Base-by-base conservation (phyloP, 2,888 invertebrate genomes). In the Eledone cirrhosa region DNA sequence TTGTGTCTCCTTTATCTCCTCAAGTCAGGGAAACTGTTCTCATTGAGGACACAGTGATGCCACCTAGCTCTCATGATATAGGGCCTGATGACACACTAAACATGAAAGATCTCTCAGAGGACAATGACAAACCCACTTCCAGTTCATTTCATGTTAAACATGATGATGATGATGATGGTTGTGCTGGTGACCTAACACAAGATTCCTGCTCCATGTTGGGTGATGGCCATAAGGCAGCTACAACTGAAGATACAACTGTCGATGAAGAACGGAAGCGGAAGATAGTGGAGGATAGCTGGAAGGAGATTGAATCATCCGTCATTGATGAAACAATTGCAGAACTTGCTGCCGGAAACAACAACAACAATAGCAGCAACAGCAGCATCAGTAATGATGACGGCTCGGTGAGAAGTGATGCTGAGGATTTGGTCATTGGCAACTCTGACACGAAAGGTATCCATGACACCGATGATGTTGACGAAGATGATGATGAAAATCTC, bases 201-300 rank as follows among this genome's bases (percentile, higher is more conserved):
- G 41, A 41, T 41, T 41, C 41, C 41, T 41, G 41, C 41, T 41
- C 41, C 41, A 41, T 8, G 41, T 41, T 41, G 41, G 41, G 11
- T 8, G 41, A 1, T 41, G 8, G 8, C 41, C 11, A 5, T 7
- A 31, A 33, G 31, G 22, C 72, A 4, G 72, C n/a, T 13, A 11
- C 22, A 22, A 7, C 5, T 22, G 41, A 22, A 22, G 72, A 72
- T 41, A 81, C 83, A 29, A 77, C 78, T 48, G 80, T 80, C 77
- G 82, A 83, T 33, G 80, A 79, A 2, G 81, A 80, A 31, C 48
- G 72, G 24, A 80, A 79, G 69, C 83, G 79, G 80, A 83, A 79
- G 77, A 81, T 81, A 77, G 84, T 41, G 41, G 41, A 69, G 4
- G 33, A 76, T 14, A 76, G 53, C 27, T 53, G 53, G 76, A 53